Conservation (phyloP, 2,797 vertebrate species). For the Sebastes hopkinsi region DNA sequence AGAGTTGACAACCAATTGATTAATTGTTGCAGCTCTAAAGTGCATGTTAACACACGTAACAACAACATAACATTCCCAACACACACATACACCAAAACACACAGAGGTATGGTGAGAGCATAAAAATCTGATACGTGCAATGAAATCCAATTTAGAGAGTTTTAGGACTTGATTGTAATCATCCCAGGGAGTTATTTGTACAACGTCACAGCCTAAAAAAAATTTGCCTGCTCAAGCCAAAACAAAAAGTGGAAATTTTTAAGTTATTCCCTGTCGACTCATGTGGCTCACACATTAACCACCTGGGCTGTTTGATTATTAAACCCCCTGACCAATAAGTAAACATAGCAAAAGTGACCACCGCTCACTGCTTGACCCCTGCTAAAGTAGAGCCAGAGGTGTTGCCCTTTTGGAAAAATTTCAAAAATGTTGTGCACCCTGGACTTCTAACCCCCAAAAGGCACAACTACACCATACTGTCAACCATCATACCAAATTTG, state of each 20-base stretch:
- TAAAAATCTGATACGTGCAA: neutral
- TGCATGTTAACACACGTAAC: neutral
- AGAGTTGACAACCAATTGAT: too few relatives aligned
- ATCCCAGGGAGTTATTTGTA: neutral
- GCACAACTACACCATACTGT: too few relatives aligned
- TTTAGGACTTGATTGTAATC: neutral
- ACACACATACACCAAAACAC: neutral
- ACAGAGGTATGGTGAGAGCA: neutral
- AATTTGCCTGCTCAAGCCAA: neutral
- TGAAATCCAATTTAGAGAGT: neutral
- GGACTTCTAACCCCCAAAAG: too few relatives aligned
- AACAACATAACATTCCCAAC: neutral
- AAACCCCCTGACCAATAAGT: neutral
- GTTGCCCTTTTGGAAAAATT: too few relatives aligned
- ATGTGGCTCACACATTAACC: slow-evolving; percentile 26
- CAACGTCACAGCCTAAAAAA: neutral
- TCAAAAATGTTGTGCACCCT: too few relatives aligned
- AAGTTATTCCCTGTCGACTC: neutral
- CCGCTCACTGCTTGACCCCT: too few relatives aligned
- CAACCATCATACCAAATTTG: too few relatives aligned
- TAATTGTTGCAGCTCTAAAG: too few relatives aligned
- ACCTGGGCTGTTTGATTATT: neutral
- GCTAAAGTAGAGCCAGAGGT: too few relatives aligned
- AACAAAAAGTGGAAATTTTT: neutral
- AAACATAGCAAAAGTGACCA: neutral